phyloP scores from a whole-genome alignment of 2,113 vertebrate genomes.

The Monopterus albus region DNA sequence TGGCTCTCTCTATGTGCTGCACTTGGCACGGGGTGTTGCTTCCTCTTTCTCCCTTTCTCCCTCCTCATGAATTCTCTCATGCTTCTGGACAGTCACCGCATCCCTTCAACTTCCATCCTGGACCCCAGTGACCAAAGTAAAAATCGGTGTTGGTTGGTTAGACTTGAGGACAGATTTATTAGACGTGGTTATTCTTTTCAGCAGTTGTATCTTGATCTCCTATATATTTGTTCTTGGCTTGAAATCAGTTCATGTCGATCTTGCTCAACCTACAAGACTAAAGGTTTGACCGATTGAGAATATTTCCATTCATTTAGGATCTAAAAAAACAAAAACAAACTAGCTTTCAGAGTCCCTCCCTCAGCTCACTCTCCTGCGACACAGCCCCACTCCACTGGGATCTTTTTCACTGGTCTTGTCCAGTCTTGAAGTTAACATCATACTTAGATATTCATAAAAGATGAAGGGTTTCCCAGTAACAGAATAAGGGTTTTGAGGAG shows the following conservation, averaged over 20 bases:
- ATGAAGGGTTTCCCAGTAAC: background rate
- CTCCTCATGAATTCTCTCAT: slow-evolving; percentile 75
- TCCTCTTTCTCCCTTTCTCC: slow-evolving; percentile 67
- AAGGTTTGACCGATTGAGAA: background rate
- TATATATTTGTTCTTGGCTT: background rate
- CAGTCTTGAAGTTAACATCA: slow-evolving; percentile 1
- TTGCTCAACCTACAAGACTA: slow-evolving; percentile 5
- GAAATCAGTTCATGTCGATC: background rate
- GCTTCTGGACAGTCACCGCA: slow-evolving; percentile 82
- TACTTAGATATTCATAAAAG: background rate
- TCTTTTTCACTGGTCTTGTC: slow-evolving; percentile 33
- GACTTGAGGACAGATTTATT: slow-evolving; percentile 1
- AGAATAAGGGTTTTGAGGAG: background rate
- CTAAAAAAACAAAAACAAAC: background rate
- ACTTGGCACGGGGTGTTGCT: slow-evolving; percentile 76
- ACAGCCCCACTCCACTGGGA: slow-evolving; percentile 63
- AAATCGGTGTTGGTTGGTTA: slow-evolving; percentile 19
- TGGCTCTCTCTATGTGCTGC: slow-evolving; percentile 64
- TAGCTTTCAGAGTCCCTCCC: background rate
- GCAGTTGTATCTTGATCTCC: background rate
- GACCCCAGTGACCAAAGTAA: slow-evolving; percentile 65
- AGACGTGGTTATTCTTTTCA: background rate
- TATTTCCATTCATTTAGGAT: background rate
- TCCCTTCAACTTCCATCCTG: slow-evolving; percentile 85
- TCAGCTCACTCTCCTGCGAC: slow-evolving; percentile 42